These are phyloP conservation scores for Tarsius wallacei DNA, from an alignment of 2,797 vertebrate genomes.

Conservation along the genomic window DNA sequence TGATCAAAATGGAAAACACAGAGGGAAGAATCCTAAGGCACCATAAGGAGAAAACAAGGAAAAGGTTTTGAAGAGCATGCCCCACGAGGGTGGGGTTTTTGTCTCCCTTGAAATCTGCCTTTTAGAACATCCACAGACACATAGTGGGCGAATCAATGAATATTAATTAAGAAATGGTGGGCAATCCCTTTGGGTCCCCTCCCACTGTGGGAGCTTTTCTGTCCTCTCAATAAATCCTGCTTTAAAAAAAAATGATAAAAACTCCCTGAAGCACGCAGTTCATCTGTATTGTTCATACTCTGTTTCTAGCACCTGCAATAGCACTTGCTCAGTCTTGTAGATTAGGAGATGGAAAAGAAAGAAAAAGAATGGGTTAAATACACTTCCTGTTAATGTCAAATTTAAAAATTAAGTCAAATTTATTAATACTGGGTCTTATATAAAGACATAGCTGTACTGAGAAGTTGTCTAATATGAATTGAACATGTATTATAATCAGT, in stretches of 20 bases:
- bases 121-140: not conserved
- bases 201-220: too few species aligned
- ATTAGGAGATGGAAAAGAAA: constrained; percentile 5
- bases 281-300: not conserved
- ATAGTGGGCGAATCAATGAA: not conserved
- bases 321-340: not conserved
- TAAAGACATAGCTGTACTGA: not conserved
- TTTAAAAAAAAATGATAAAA: not conserved
- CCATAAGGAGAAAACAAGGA: not conserved
- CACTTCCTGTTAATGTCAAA: not conserved
- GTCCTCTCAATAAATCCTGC: too few species aligned
- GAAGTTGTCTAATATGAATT: not conserved
- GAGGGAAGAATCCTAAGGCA: not conserved
- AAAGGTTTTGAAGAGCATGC: not conserved
- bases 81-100: fast-evolving
- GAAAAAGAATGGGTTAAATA: constrained; percentile 15
- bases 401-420: not conserved
- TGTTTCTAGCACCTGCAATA: not conserved
- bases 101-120: not conserved
- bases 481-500: not conserved
- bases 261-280: not conserved
- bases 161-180: not conserved
- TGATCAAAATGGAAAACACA: not conserved
- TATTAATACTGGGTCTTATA: not conserved
- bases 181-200: too few species aligned